Base-by-base conservation (phyloP, 2,888 invertebrate species). In the Mongoloraphidia duomilia region DNA sequence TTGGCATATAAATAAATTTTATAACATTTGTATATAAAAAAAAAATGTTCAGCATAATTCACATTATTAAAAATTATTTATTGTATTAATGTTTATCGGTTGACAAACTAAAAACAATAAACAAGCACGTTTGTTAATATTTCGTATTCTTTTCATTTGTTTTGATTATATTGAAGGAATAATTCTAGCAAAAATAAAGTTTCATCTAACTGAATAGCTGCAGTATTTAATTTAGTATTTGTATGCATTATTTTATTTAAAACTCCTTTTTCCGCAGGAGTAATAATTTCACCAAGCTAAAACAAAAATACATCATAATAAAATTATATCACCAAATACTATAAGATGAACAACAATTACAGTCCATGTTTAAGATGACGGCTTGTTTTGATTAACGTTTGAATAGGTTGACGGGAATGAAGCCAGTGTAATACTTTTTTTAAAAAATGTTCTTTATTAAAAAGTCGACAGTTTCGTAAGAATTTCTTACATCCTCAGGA, bases 281-380 rank as follows among this genome's bases (percentile, higher is more conserved):
- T 89, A 50, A 93, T 77, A 58, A 90, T 85, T 63, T 90, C 90
- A 61, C 85, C 81, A 52, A 89, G 82, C 84, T 84, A 64, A 41
- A 70, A 69, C 57, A 53, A 56, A 49, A 46, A 44, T 45, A 37
- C n/a, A 49, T 50, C 49, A 41, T 44, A 37, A 34, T 52, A 51
- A 49, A 51, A 46, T 39, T 26, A 39, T 33, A 48, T 44, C 45
- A 46, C 46, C 49, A 36, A 41, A 37, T 39, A 33, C 44, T 26
- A 36, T 44, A 42, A 35, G 34, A 46, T 35, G 40, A 41, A 44
- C 35, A 36, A 54, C 26, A 51, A n/a, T n/a, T n/a, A n/a, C n/a
- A n/a, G n/a, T n/a, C n/a, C n/a, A n/a, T n/a, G n/a, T n/a, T n/a
- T n/a, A n/a, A n/a, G n/a, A n/a, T n/a, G n/a, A n/a, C n/a, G n/a